Base-by-base conservation (phyloP, 2,797 vertebrate species). In the Triplophysa yarkandensis region DNA sequence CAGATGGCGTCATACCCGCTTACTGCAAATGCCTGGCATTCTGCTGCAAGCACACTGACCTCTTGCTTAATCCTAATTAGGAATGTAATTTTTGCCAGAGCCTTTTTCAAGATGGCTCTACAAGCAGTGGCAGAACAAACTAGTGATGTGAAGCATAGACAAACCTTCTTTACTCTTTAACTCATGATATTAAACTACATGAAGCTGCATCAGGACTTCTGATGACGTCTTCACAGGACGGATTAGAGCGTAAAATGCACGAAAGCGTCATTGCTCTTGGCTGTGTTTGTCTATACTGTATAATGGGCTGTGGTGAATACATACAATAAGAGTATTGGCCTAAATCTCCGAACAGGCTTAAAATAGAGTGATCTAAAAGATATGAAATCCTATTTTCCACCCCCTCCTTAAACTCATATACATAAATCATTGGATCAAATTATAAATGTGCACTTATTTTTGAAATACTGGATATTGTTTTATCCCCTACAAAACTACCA, bases 31-130 rank as follows among this genome's bases (percentile, higher is more conserved):
- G 88, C 89, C 87, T 91, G 67, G 57, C 90, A 92, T 91, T 91
- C 89, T 87, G 80, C 83, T 89, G 85, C 86, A 82, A 86, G 77
- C 84, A 84, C 88, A 87, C 88, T 84, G 88, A 90, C 89, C 91
- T 87, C 87, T 88, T 90, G 88, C 87, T 88, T 92, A 92, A 93
- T 91, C 92, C 92, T 91, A 91, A 93, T 93, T 92, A 93, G 90
- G 90, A 91, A 91, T 89, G 87, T 87, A 86, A 88, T 91, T 89
- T 90, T 84, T 79, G 86, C 78, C 71, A 81, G 76, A 81, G 85
- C 78, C 82, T 85, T 87, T 88, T 89, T 83, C 70, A 84, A 85
- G 84, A 77, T 69, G n/a, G n/a, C n/a, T n/a, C n/a, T n/a, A n/a
- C n/a, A n/a, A n/a, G n/a, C 76, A 79, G 82, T 84, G 84, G 86